Base-by-base conservation (phyloP, 2,113 vertebrate genomes). In the Corythaeola cristata region DNA sequence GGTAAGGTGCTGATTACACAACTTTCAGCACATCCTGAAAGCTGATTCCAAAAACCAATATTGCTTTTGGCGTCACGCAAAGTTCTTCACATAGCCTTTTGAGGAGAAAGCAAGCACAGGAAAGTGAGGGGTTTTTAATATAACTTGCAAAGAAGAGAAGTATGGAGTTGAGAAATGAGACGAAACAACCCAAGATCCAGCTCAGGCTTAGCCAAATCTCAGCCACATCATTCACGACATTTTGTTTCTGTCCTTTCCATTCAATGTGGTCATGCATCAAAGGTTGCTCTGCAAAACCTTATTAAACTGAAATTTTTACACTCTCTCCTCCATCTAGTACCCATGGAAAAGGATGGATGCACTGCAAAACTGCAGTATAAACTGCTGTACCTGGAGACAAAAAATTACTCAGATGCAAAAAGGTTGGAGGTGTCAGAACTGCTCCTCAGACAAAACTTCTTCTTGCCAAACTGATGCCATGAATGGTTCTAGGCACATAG, bases 1-100 rank as follows among this genome's bases (percentile, higher is more conserved):
- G 76, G 96, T 80, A 89, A 95, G 93, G 69, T 85, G 86, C 77
- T 94, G 92, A 92, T 97, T 93, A 82, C 69, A 87, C 62, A 95
- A 94, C 76, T 91, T 95, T 89, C 90, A 97, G 89, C 95, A 95
- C 86, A 95, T 95, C 77, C 84, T 95, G 95, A 97, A 97, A 97
- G 91, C 76, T 76, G 89, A 94, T 85, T 97, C 94, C 86, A 88
- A 93, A 95, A 83, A 77, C 82, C 55, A 97, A 97, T 96, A 97
- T 96, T 97, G 82, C 66, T 93, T 85, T 96, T 97, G 97, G 97
- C 87, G 1, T 93, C 75, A 68, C 9, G 1, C 21, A 52, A 76
- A 93, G 83, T 77, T 90, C 84, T 75, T 97, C 89, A 93, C 89
- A 85, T 62, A 59, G 78, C 35, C 79, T 96, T 90, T 23, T 80